Conservation (phyloP, 1,140 invertebrate species). For the Metaphire vulgaris region DNA sequence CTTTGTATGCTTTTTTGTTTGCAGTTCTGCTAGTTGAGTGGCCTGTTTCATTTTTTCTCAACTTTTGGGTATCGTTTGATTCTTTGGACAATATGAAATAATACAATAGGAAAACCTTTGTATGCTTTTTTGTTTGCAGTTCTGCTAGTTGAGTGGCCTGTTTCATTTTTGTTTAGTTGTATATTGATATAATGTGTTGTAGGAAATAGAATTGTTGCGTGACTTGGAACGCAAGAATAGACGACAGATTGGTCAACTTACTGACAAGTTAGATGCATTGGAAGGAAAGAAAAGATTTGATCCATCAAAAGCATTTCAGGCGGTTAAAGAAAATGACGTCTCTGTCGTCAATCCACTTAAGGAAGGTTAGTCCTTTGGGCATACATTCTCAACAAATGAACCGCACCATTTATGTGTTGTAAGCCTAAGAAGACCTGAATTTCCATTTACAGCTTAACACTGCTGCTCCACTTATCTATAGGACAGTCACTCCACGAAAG, state of each 20-base stretch:
- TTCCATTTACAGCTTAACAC: no score
- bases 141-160: not conserved
- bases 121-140: not conserved
- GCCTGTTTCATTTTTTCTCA: not conserved
- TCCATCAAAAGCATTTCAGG: constrained; percentile 35
- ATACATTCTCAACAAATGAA: no score
- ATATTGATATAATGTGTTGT: not conserved
- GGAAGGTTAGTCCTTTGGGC: no score
- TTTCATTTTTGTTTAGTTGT: not conserved
- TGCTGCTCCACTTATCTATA: no score
- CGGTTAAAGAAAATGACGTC: not conserved
- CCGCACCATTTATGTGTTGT: no score
- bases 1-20: no score
- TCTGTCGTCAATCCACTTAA: not conserved
- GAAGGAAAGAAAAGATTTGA: constrained; percentile 38
- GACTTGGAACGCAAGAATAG: constrained; percentile 38
- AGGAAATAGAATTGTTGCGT: constrained; percentile 36
- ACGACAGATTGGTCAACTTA: constrained; percentile 35
- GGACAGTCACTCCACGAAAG: no score
- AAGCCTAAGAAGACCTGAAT: no score
- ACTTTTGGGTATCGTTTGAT: not conserved
- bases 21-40: no score
- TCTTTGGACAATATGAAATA: not conserved
- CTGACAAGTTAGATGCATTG: constrained; percentile 32
- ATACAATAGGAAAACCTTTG: not conserved